Percentiles rank a stretch among this genome's conserved stretches.
These are phyloP conservation scores for Acleris holmiana DNA, from an alignment of 2,888 invertebrate genomes.

Conservation along the genomic window DNA sequence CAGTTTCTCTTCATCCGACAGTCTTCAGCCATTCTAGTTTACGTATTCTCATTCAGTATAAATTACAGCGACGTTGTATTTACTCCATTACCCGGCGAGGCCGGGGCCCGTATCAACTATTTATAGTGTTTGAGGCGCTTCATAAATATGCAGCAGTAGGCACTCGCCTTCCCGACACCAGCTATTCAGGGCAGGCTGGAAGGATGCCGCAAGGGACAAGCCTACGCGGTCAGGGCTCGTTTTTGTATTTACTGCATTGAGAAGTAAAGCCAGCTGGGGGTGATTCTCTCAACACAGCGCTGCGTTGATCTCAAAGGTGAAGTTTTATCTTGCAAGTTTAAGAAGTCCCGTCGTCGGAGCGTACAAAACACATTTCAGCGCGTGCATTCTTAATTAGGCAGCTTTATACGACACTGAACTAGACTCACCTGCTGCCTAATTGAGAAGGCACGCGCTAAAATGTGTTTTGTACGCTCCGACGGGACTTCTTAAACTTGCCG, in stretches of 20 bases:
- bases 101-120: slow-evolving; percentile 79
- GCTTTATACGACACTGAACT: no score
- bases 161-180: slow-evolving; percentile 84
- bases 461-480: no score
- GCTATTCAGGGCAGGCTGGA: slow-evolving; percentile 72
- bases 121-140: slow-evolving; percentile 84
- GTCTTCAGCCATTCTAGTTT: slow-evolving; percentile 35
- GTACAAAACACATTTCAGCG: no score
- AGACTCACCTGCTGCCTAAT: no score
- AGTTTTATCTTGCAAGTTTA: no score
- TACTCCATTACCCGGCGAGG: slow-evolving; percentile 79
- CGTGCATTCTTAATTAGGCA: no score
- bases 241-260: not conserved
- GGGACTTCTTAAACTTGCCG: no score
- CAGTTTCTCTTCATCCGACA: not conserved
- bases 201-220: slow-evolving; percentile 44
- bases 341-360: no score
- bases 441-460: no score
- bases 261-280: not conserved
- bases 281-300: no score
- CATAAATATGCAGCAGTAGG: slow-evolving; percentile 85
- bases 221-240: slow-evolving; percentile 37
- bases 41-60: slow-evolving; percentile 53
- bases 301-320: no score
- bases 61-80: slow-evolving; percentile 72